Evolutionary conservation across 2,797 vertebrate genomes (phyloP).

Genomic region (Crypturellus tataupa): DNA sequence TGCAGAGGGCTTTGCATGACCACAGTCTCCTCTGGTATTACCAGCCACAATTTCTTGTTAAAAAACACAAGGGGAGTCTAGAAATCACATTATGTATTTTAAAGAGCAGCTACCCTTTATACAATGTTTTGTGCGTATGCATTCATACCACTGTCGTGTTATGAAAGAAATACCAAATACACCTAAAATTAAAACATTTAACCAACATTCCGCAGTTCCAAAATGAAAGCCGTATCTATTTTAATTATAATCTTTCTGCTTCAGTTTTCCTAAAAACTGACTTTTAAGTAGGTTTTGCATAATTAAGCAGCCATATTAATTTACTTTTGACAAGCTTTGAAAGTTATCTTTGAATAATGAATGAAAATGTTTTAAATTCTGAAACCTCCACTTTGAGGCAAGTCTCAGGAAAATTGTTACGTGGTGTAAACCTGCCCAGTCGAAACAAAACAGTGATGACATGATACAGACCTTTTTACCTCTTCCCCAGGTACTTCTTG

Average conservation of each 20-base stretch:
- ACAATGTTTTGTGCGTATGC: too few species aligned
- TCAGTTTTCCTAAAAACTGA: neutral
- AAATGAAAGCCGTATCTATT: neutral
- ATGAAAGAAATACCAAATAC: neutral
- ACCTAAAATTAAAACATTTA: neutral
- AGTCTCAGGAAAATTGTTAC: neutral
- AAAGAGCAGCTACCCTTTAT: neutral
- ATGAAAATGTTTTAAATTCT: neutral
- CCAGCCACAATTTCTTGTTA: neutral
- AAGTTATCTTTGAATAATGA: neutral
- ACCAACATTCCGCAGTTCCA: neutral
- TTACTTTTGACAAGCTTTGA: neutral
- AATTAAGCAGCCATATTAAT: neutral
- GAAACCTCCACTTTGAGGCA: neutral
- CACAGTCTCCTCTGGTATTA: neutral
- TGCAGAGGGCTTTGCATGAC: neutral
- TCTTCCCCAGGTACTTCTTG: slow-evolving; percentile 50
- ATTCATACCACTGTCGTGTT: neutral
- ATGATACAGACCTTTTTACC: slow-evolving; percentile 73
- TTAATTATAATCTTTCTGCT: neutral
- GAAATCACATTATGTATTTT: neutral
- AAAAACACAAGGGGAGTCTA: neutral
- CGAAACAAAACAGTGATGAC: neutral
- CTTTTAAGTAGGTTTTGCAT: neutral
- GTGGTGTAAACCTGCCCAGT: neutral